These are phyloP conservation scores for Gnathonemus longibarbis DNA, from an alignment of 2,113 vertebrate genomes.

Conservation along the genomic window DNA sequence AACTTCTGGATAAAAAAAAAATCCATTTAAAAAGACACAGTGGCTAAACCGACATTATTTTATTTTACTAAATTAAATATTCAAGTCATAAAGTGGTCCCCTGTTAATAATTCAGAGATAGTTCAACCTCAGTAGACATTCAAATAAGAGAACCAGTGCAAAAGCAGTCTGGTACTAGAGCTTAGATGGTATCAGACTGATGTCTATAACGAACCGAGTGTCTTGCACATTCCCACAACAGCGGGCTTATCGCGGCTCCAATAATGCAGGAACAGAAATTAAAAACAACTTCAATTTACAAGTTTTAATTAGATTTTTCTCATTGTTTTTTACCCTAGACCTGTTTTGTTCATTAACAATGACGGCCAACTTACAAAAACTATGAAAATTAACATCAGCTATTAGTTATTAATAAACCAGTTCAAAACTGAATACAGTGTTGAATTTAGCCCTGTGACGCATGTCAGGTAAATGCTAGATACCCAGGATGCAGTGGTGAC, in stretches of 20 bases:
- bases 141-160: slow-evolving; percentile 10
- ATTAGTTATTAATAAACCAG: not conserved
- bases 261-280: not conserved
- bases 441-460: not conserved
- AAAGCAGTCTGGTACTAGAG: not conserved
- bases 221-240: not conserved
- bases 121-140: slow-evolving; percentile 19
- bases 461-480: not conserved
- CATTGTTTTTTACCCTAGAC: not conserved
- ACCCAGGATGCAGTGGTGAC: not conserved
- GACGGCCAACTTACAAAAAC: not conserved
- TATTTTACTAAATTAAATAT: slow-evolving; percentile 28
- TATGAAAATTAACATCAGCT: not conserved
- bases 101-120: slow-evolving; percentile 23
- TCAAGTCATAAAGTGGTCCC: slow-evolving; percentile 26
- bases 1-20: slow-evolving; percentile 5
- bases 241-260: not conserved
- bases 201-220: not conserved
- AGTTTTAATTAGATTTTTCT: slow-evolving; percentile 13
- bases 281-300: not conserved
- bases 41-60: slow-evolving; percentile 22
- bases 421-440: not conserved
- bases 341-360: not conserved
- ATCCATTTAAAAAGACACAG: slow-evolving; percentile 14
- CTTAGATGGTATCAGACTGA: slow-evolving; percentile 11